Percentiles rank a stretch among this genome's conserved stretches.
Evolutionary conservation across 2,888 invertebrate genomes (phyloP).

Genomic region (Auanema freiburgensis): DNA sequence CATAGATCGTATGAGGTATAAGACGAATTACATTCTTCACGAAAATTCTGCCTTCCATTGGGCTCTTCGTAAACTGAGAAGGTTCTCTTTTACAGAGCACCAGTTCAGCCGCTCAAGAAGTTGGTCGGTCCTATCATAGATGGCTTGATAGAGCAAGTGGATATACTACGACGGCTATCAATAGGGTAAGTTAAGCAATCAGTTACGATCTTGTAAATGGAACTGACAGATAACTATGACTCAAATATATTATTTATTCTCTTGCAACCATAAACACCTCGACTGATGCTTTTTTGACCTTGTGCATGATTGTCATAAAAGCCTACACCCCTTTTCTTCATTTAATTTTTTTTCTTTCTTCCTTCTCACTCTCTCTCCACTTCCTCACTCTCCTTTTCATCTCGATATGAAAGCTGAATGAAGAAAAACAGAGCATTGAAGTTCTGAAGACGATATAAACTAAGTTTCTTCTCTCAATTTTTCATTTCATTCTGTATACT

Average conservation of each 20-base stretch:
- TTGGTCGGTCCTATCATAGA: slow-evolving; percentile 20
- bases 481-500: too few relatives aligned
- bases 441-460: slow-evolving; percentile 1
- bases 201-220: too few relatives aligned
- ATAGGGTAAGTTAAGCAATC: slow-evolving; percentile 18
- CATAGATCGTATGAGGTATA: too few relatives aligned
- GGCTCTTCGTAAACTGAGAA: too few relatives aligned
- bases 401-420: slow-evolving; percentile 4
- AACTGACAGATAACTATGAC: too few relatives aligned
- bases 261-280: too few relatives aligned
- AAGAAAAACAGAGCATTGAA: slow-evolving; percentile 10
- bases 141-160: slow-evolving; percentile 22
- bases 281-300: background rate
- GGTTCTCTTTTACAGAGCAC: too few relatives aligned
- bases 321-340: background rate
- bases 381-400: background rate
- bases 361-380: background rate
- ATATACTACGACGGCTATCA: slow-evolving; percentile 24
- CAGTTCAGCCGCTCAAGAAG: slow-evolving; percentile 6
- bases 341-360: slow-evolving; percentile 1
- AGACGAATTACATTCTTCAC: too few relatives aligned
- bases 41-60: too few relatives aligned
- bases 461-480: background rate
- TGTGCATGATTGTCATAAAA: slow-evolving; percentile 11
- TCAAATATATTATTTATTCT: too few relatives aligned